Conservation (phyloP, 30 jellyfish, hydroid and myxozoan species). For the Mastigias papua region DNA sequence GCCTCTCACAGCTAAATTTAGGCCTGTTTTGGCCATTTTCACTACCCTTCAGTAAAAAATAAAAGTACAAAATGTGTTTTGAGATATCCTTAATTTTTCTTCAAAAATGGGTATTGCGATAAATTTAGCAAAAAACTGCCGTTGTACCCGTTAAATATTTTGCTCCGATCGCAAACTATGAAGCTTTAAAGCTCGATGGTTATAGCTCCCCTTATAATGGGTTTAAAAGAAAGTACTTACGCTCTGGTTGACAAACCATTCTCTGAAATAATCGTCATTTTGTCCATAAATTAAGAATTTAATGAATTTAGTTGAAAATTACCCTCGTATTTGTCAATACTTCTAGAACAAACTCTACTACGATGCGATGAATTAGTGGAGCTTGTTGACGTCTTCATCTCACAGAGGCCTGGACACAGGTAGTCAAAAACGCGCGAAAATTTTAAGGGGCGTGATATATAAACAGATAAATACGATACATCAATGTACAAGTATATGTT, state of each 20-base stretch:
- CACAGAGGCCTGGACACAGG: background rate
- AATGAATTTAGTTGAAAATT: background rate
- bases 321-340: background rate
- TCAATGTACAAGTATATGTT: background rate
- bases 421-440: background rate
- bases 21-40: constrained; percentile 17
- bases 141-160: constrained; percentile 13
- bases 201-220: too few species aligned
- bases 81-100: constrained; percentile 2
- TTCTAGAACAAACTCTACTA: background rate
- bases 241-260: background rate
- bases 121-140: constrained; percentile 20
- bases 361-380: background rate
- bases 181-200: too few species aligned
- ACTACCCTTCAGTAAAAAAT: constrained; percentile 18
- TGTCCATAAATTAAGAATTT: background rate
- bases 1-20: constrained; percentile 26
- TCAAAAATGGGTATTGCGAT: background rate
- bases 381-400: background rate
- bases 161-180: constrained; percentile 13
- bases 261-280: background rate
- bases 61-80: constrained; percentile 1
- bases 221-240: background rate
- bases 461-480: background rate
- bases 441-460: background rate